Evolutionary conservation across 2,888 invertebrate genomes (phyloP), one percentile per base, ranked within the genome.

Genomic region (Tenthredo scrophulariae): DNA sequence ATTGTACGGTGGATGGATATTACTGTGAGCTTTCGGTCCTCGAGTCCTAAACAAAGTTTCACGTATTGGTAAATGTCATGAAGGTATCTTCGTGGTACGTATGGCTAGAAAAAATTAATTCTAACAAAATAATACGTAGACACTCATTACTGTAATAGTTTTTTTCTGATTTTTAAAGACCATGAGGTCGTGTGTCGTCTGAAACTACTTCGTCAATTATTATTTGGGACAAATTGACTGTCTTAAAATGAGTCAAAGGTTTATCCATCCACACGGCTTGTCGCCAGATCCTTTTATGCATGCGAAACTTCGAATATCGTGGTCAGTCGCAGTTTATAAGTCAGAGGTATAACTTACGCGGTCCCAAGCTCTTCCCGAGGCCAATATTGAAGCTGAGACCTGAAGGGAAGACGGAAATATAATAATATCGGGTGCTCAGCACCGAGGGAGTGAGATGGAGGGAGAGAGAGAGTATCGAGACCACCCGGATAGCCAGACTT

Each of bases 401-500:
- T 77, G 50, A 18, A 54, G 54, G 50, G 62, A 80, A 62, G 80
- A 80, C 80, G 80, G 58, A 80, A 80, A 80, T 80, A 80, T 80
- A 80, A 80, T 80, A 58, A 80, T 80, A 80, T 80, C 80, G 80
- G 80, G 40, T 80, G 50, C 77, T 62, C 80, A 22, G 80, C 40
- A 15, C 40, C 26, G 37, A 62, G 62, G 37, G 15, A 62, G 40
- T 40, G 22, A 58, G 22, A 62, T 37, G 7, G 37, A 37, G 7
- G 37, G 37, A 40, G 6, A 22, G 22, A 40, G 40, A 80, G 40
- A 37, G 62, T 80, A 80, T 80, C 80, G 62, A 80, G 80, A 80
- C 80, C 80, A 26, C n/a, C 80, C 80, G 80, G 87, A 85, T 85
- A 74, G 84, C 85, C 65, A 62, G 82, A 82, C 85, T 84, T 84